Percentiles rank a stretch among this genome's conserved stretches.
These are phyloP conservation scores for Cyprinella venusta DNA, from an alignment of 2,797 vertebrate species.

Conservation along the genomic window DNA sequence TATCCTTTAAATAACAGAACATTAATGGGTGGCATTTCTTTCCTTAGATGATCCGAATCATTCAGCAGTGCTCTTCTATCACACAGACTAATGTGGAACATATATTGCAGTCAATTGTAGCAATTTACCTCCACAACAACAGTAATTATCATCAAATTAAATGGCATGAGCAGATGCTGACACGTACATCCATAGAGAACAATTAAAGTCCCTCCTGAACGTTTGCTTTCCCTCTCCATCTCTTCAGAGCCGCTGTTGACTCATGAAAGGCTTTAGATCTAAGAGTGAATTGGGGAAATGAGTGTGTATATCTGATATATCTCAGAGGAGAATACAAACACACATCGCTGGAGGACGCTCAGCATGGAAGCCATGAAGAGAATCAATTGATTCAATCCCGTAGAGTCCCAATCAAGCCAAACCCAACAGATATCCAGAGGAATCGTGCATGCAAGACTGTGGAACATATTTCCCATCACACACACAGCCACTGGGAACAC, in stretches of 20 bases:
- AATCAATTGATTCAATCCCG: constrained; percentile 6
- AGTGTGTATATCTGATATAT: constrained; percentile 2
- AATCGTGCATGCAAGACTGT: background rate
- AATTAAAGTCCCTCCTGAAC: background rate
- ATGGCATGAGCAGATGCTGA: background rate
- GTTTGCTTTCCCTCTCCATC: background rate
- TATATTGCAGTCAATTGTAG: background rate
- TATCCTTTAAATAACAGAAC: background rate
- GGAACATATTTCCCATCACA: background rate
- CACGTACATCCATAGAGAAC: background rate
- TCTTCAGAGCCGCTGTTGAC: background rate
- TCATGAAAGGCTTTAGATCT: constrained; percentile 8
- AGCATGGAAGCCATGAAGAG: background rate
- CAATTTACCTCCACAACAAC: background rate
- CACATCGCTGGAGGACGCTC: background rate
- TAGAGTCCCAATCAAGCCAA: constrained; percentile 3
- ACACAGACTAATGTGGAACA: background rate
- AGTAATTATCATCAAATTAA: constrained; percentile 9
- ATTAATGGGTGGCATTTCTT: constrained; percentile 18
- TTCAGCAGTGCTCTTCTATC: background rate
- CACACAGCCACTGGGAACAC: background rate
- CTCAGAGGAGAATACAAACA: constrained; percentile 28
- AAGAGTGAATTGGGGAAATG: constrained; percentile 6
- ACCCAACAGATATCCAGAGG: background rate
- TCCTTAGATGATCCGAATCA: constrained; percentile 1